These are phyloP conservation scores for Hypsopygia costalis DNA, from an alignment of 2,888 invertebrate species.

Conservation along the genomic window DNA sequence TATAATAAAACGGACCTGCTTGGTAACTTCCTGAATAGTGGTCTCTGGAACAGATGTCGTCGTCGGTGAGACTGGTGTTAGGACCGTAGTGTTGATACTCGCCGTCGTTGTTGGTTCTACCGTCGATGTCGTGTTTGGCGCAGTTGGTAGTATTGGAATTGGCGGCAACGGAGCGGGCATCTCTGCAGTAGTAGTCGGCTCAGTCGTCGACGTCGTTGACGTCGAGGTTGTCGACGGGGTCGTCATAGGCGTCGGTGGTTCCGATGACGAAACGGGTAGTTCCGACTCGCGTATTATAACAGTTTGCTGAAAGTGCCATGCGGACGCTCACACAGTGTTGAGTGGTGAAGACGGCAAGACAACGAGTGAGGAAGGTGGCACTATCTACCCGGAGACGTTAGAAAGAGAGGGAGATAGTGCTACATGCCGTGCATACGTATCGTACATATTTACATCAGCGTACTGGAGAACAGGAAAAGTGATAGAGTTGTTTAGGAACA, in stretches of 20 bases:
- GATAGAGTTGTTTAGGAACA: too few species aligned
- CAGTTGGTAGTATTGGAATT: conserved; percentile 8
- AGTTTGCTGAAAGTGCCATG: conserved; percentile 80
- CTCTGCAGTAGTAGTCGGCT: conserved; percentile 32
- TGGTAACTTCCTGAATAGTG: conserved; percentile 55
- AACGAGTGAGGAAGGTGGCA: conserved; percentile 25
- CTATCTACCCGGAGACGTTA: conserved; percentile 6
- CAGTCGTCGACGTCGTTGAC: conserved; percentile 36
- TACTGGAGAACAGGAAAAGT: neutral
- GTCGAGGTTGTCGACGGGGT: conserved; percentile 37
- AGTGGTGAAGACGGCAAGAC: conserved; percentile 48
- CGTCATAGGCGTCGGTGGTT: conserved; percentile 39
- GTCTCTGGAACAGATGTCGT: conserved; percentile 51
- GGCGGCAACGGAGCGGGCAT: conserved; percentile 24
- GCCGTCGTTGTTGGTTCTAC: conserved; percentile 29
- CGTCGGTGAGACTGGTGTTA: conserved; percentile 36
- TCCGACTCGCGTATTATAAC: conserved; percentile 73
- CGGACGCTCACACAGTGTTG: conserved; percentile 73
- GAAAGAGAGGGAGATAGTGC: neutral
- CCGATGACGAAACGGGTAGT: conserved; percentile 50
- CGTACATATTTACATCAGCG: conserved; percentile 10
- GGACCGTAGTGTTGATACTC: conserved; percentile 27
- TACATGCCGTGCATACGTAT: conserved; percentile 1
- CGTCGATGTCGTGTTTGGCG: conserved; percentile 22
- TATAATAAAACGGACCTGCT: conserved; percentile 58